Base-by-base conservation (phyloP, 1,140 invertebrate genomes). In the Aphaenogaster ashmeadi region DNA sequence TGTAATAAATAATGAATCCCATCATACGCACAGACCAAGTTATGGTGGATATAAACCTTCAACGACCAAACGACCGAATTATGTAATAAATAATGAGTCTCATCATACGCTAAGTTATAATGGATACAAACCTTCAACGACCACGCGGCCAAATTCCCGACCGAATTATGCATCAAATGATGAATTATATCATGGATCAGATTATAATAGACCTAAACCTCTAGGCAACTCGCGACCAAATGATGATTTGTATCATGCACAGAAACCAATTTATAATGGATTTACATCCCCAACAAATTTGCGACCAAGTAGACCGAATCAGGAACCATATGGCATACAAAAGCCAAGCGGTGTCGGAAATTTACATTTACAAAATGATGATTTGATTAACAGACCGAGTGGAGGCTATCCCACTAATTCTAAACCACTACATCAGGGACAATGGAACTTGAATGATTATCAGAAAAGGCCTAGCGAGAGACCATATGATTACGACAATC, bases 361-460 rank as follows among this genome's bases (percentile, higher is more conserved):
- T 54, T 27, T 56, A 27, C 36, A 83, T 33, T 83, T 52, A 21
- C 75, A 83, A 47, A 80, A 15, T 36, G 13, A 41, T 18, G 27
- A 66, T 66, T 52, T 86, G 9, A 67, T n/a, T 56, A 52, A 67
- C 11, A 47, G 41, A 60, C 50, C 62, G 8, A 69, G 47, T 18
- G 33, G n/a, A 27, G 21, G 2, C 74, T 74, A 84, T 13, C 9
- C 11, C 5, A 27, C 5, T 41, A 75, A 71, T 66, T 50, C 54
- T 50, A 67, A 78, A 13, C 6, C 85, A 6, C 75, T 66, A 21
- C 38, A 89, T 41, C 69, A 52, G 0, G 75, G 36, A 21, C 38
- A 87, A 5, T 87, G 50, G 74, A 74, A 56, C 9, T 54, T 38
- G n/a, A 71, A 87, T 4, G 11, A 27, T n/a, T 77, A 87, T 21